Evolutionary conservation across 2,113 vertebrate genomes (phyloP).

Genomic region (Catagonus wagneri): DNA sequence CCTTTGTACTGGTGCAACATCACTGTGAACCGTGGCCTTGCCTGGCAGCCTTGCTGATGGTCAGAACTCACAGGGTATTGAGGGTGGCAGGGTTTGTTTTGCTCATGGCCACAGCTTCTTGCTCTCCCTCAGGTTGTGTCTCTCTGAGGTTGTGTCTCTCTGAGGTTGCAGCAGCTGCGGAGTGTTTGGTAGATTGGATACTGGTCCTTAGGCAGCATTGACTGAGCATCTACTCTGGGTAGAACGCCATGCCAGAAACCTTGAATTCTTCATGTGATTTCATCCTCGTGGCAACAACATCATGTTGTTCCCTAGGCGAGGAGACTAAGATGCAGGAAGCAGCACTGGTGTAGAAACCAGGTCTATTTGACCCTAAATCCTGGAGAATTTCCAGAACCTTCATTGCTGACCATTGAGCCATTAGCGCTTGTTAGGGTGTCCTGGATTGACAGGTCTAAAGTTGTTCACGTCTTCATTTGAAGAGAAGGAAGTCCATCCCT

Average conservation of each 20-base stretch:
- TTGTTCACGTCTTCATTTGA: not conserved
- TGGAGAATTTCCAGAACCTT: not conserved
- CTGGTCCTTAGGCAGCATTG: not conserved
- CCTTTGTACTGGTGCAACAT: not conserved
- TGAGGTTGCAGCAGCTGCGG: not conserved
- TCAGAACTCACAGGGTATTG: not conserved
- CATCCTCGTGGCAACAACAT: not conserved
- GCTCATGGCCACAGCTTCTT: not conserved
- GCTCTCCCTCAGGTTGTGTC: not conserved
- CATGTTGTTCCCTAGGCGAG: not conserved
- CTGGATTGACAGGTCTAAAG: not conserved
- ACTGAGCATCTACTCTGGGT: not conserved
- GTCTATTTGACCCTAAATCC: not conserved
- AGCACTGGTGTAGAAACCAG: not conserved
- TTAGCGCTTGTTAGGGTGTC: not conserved
- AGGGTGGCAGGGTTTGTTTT: not conserved
- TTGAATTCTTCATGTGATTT: not conserved
- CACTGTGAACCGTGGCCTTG: not conserved
- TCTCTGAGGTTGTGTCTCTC: not conserved
- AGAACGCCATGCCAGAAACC: not conserved
- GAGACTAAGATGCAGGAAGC: not conserved
- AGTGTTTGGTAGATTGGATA: not conserved
- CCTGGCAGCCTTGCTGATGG: not conserved
- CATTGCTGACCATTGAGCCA: not conserved
- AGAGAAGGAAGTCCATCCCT: not conserved